Percentiles rank a stretch among this genome's conserved stretches.
These are phyloP conservation scores for Harpagoxenus sublaevis DNA, from an alignment of 2,888 invertebrate genomes.

Conservation along the genomic window DNA sequence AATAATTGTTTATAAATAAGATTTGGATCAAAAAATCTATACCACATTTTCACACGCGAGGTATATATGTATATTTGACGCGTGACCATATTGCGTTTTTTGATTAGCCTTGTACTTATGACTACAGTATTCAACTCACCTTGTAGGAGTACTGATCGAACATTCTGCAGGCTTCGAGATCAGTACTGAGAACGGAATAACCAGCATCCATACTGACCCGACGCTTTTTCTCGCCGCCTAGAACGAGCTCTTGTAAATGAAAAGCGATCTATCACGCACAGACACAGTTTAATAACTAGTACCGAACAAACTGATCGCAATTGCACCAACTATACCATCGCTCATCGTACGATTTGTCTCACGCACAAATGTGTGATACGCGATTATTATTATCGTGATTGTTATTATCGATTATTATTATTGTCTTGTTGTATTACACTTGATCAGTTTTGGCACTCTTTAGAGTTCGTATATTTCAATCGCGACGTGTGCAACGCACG, in stretches of 20 bases:
- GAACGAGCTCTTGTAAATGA: slow-evolving; percentile 75
- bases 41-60: neutral
- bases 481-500: neutral
- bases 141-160: slow-evolving; percentile 90
- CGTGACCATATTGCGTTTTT: neutral
- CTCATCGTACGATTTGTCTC: slow-evolving; percentile 77
- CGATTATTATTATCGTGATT: slow-evolving; percentile 16
- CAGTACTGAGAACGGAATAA: slow-evolving; percentile 89
- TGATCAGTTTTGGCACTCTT: neutral
- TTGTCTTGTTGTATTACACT: slow-evolving; percentile 33
- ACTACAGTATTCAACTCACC: slow-evolving; percentile 84
- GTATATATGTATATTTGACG: too few relatives aligned
- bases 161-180: slow-evolving; percentile 89
- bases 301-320: slow-evolving; percentile 84
- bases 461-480: neutral
- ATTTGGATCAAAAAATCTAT: neutral
- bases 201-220: slow-evolving; percentile 89
- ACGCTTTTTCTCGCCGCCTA: slow-evolving; percentile 83
- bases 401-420: slow-evolving; percentile 13
- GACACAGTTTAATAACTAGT: slow-evolving; percentile 64
- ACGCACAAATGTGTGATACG: slow-evolving; percentile 32
- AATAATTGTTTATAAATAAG: neutral
- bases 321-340: slow-evolving; percentile 84
- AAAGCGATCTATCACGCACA: slow-evolving; percentile 63
- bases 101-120: neutral